Evolutionary conservation across 2,797 vertebrate species (phyloP).

Genomic region (Rhinogobio ventralis): DNA sequence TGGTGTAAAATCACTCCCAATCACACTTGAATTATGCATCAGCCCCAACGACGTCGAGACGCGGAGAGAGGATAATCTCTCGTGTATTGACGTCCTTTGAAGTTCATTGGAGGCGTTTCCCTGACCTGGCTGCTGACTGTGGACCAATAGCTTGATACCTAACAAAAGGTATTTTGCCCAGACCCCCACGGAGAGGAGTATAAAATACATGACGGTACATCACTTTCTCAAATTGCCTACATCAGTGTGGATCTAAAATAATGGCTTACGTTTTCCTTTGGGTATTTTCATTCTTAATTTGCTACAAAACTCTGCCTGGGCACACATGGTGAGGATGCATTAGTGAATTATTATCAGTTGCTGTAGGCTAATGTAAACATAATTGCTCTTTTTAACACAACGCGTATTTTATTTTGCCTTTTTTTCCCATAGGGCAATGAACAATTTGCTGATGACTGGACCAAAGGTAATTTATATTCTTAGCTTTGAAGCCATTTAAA

Average conservation of each 20-base stretch:
- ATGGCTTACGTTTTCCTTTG: slow-evolving; percentile 67
- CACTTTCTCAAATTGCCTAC: background rate
- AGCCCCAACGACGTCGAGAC: slow-evolving; percentile 43
- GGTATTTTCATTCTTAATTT: slow-evolving; percentile 64
- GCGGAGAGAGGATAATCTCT: slow-evolving; percentile 63
- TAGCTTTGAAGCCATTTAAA: background rate
- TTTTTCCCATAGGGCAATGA: slow-evolving; percentile 84
- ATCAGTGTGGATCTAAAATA: slow-evolving; percentile 32
- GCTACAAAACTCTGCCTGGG: slow-evolving; percentile 58
- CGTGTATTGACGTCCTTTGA: slow-evolving; percentile 71
- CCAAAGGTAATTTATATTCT: slow-evolving; percentile 85
- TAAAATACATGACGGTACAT: slow-evolving; percentile 45
- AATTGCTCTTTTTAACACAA: background rate
- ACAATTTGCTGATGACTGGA: slow-evolving; percentile 95
- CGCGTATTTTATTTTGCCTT: slow-evolving; percentile 24
- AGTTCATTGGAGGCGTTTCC: slow-evolving; percentile 79
- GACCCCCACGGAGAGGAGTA: slow-evolving; percentile 56
- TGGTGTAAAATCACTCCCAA: slow-evolving; percentile 52
- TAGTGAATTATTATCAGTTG: background rate
- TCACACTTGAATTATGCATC: slow-evolving; percentile 55
- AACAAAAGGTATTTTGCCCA: slow-evolving; percentile 60
- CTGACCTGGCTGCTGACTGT: slow-evolving; percentile 44
- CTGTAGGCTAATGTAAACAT: background rate
- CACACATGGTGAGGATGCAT: slow-evolving; percentile 76
- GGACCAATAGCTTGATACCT: slow-evolving; percentile 57